These are phyloP conservation scores for Sinocyclocheilus grahami DNA, from an alignment of 2,113 vertebrate genomes.

Conservation along the genomic window DNA sequence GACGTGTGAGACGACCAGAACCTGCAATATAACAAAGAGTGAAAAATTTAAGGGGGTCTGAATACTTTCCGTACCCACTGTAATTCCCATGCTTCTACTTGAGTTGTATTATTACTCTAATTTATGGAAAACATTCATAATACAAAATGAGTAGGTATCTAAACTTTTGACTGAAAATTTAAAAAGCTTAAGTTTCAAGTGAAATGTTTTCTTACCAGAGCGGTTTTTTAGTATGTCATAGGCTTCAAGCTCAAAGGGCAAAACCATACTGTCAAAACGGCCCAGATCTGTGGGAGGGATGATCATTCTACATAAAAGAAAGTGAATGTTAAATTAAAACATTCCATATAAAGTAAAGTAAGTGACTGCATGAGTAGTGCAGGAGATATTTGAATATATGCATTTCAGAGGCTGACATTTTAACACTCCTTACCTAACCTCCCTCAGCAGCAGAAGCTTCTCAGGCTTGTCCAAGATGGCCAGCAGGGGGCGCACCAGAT, in stretches of 20 bases:
- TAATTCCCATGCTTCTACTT: too few species aligned
- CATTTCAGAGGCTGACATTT: not conserved
- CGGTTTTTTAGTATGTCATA: conserved; percentile 87
- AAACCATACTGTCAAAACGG: conserved; percentile 92
- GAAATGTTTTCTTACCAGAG: conserved; percentile 74
- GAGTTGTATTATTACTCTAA: too few species aligned
- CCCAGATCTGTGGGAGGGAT: conserved; percentile 83
- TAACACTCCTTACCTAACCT: conserved; percentile 81
- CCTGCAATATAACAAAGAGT: too few species aligned
- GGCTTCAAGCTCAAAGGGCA: conserved; percentile 89
- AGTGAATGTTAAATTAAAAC: conserved; percentile 14
- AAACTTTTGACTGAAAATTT: not conserved
- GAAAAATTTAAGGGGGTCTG: too few species aligned
- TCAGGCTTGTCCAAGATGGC: conserved; percentile 91
- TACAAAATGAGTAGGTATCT: too few species aligned
- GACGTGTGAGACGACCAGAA: too few species aligned
- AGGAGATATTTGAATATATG: not conserved
- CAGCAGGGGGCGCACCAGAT: conserved; percentile 89
- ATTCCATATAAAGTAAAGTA: not conserved
- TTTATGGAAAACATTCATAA: too few species aligned
- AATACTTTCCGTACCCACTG: too few species aligned
- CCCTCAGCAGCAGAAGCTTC: conserved; percentile 89
- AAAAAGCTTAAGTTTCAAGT: not conserved
- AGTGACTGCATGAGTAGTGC: not conserved
- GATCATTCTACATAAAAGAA: conserved; percentile 77